Evolutionary conservation across 2,113 vertebrate genomes (phyloP).

Genomic region (Neotoma lepida): DNA sequence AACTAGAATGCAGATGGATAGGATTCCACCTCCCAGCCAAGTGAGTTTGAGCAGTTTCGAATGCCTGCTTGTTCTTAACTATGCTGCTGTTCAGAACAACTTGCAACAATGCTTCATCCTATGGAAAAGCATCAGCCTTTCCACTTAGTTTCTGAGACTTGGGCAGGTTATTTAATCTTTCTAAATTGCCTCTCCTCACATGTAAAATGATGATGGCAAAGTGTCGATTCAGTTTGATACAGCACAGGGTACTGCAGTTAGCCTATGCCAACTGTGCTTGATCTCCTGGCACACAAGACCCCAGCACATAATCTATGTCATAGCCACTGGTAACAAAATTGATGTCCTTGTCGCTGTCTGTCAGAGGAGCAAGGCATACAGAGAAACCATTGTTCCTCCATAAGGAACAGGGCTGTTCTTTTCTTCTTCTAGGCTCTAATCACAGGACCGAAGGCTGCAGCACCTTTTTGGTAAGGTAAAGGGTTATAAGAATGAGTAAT

Average conservation of each 20-base stretch:
- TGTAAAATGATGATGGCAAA: not conserved
- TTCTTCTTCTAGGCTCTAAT: conserved; percentile 6
- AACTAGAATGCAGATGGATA: not conserved
- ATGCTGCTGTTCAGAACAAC: not conserved
- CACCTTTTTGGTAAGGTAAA: conserved; percentile 49
- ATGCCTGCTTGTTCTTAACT: not conserved
- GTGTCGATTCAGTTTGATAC: not conserved
- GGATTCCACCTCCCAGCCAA: rapidly evolving
- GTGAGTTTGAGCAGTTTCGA: not conserved
- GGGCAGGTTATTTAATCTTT: not conserved
- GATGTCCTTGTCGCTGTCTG: not conserved
- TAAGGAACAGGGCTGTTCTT: not conserved
- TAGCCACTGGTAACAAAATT: not conserved
- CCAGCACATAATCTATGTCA: rapidly evolving
- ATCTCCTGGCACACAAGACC: not conserved
- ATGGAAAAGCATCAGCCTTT: not conserved
- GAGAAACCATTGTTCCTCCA: not conserved
- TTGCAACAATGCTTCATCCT: rapidly evolving
- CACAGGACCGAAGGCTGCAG: conserved; percentile 54
- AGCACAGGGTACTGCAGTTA: not conserved
- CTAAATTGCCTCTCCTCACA: not conserved
- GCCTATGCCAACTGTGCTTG: not conserved
- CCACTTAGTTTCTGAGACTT: not conserved
- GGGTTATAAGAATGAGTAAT: conserved; percentile 71
- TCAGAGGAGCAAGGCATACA: not conserved